These are phyloP conservation scores for Hydroisotoma schaefferi DNA, from an alignment of 2,888 invertebrate species.

Conservation along the genomic window DNA sequence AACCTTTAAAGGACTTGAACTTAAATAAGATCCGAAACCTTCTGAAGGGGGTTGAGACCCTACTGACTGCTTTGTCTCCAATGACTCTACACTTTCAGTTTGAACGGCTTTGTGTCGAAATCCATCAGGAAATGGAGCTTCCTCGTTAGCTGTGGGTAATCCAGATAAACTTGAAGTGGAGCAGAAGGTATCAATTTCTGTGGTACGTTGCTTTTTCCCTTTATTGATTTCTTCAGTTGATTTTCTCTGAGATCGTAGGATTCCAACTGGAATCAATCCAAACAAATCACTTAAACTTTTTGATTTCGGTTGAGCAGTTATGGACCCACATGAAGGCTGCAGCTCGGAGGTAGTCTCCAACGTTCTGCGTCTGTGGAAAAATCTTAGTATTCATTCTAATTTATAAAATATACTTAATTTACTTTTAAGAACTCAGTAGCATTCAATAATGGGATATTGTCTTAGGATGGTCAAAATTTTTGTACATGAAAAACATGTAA, in stretches of 20 bases:
- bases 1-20: background rate
- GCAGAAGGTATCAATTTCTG: background rate
- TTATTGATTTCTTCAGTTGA: constrained; percentile 25
- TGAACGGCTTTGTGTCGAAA: constrained; percentile 35
- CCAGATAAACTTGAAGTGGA: constrained; percentile 22
- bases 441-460: too few species aligned
- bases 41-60: constrained; percentile 11
- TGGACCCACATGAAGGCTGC: constrained; percentile 20
- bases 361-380: constrained; percentile 32
- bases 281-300: constrained; percentile 79
- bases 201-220: background rate
- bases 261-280: constrained; percentile 55
- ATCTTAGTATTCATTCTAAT: background rate
- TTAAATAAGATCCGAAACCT: background rate
- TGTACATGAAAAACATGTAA: too few species aligned
- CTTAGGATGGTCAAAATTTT: too few species aligned
- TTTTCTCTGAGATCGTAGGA: constrained; percentile 59
- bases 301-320: constrained; percentile 62
- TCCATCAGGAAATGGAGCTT: background rate
- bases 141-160: constrained; percentile 8
- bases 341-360: constrained; percentile 39
- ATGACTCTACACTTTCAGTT: constrained; percentile 38
- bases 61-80: constrained; percentile 30
- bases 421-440: too few species aligned
- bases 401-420: too few species aligned